Evolutionary conservation across 2,797 vertebrate genomes (phyloP), one percentile per base, ranked within the genome.

Genomic region (Novumbra hubbsi): DNA sequence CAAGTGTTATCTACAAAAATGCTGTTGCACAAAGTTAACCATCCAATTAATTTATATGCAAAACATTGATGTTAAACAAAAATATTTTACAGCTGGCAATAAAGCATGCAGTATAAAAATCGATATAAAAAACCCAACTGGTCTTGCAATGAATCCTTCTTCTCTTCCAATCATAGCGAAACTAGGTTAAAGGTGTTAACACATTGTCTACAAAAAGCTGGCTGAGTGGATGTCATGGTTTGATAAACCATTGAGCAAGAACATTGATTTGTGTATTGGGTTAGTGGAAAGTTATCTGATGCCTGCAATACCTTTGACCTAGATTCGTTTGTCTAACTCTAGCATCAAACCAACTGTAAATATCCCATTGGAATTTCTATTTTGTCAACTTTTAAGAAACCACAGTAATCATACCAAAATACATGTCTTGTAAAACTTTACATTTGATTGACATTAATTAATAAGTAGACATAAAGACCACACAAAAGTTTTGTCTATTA

Each of bases 231-330:
- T 68, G 80, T 72, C 38, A 50, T 72, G 30, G 45, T 66, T 60
- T 27, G 64, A 70, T 27, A 60, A 24, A 60, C 21, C 64, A 32
- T 66, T 78, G 70, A 49, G 71, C 28, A 60, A 75, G 66, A 74
- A 75, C 73, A 73, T 50, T 64, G 15, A 24, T 49, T 12, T n/a
- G 21, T 70, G 7, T 45, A 48, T 66, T 48, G 45, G 11, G 11
- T 28, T 32, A 34, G 45, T 52, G 60, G 82, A 67, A 78, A 80
- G 75, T 83, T 76, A 77, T 70, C 77, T 72, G 66, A 66, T 19
- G 14, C 60, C 65, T 38, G n/a, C 32, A n/a, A 45, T 50, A 88
- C 83, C 84, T 90, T 84, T 89, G 70, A 32, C 81, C 86, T 68
- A 83, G 69, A 84, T 86, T 80, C 9, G 27, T 57, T 32, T 66